Base-by-base conservation (phyloP, 2,113 vertebrate genomes). In the Xenotilapia flavipinnis region DNA sequence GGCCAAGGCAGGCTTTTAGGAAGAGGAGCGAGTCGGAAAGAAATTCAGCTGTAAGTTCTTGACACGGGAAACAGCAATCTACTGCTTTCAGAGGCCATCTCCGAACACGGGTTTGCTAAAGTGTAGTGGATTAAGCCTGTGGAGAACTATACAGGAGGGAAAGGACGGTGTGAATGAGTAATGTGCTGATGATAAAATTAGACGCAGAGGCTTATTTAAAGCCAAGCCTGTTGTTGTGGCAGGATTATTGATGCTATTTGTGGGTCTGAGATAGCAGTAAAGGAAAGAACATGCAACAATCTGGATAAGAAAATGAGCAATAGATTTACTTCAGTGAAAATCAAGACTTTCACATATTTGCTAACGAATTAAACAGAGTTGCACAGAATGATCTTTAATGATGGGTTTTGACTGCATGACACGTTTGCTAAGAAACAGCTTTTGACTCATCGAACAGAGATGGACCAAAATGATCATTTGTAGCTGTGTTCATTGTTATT, bases 21-120 rank as follows among this genome's bases (percentile, higher is more conserved):
- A 49, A 17, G 85, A 60, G 10, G 21, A 85, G 51, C 80, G 38
- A 81, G 42, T 49, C n/a, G 3, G 70, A 81, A 28, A 79, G 70
- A 86, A 65, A 91, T 83, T 86, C 81, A 83, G 83, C 89, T 86
- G 56, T 68, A 86, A 87, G 85, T 80, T 83, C 79, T 87, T 47
- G 81, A 90, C 80, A 55, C 6, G 10, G 55, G 55, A 28, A 56
- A 87, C 82, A 10, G 79, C 89, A 91, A 87, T 90, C 70, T 88
- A 77, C 26, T 77, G 45, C 73, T 77, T 51, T 77, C 26, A 77
- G 26, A 77, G 73, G 73, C 73, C 85, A 88, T 91, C 90, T 90
- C 83, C 47, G 60, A 81, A 84, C 82, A 80, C 49, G 28, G 80
- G 92, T 87, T 87, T 13, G 54, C 79, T 80, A 65, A 87, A 90